Conservation (phyloP, 2,797 vertebrate species). For the Karalla daura region DNA sequence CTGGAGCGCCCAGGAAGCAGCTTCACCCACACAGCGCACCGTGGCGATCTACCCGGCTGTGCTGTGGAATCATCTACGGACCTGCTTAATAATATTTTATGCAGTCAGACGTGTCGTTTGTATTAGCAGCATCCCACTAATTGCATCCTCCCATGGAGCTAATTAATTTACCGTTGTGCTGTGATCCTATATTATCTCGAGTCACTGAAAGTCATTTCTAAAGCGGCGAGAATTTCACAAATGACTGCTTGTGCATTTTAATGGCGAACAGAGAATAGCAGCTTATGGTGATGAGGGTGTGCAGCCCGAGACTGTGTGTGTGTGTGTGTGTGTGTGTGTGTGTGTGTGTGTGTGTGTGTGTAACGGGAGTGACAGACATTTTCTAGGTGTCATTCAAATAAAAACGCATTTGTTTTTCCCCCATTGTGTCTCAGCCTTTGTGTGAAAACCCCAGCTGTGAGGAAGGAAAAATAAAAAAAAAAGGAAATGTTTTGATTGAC, state of each 20-base stretch:
- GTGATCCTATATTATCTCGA: constrained; percentile 53
- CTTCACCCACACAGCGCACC: not conserved
- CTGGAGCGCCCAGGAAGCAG: too few relatives aligned
- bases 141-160: constrained; percentile 63
- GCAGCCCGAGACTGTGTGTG: not conserved
- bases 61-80: constrained; percentile 39
- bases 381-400: constrained; percentile 16
- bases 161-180: constrained; percentile 61
- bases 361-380: constrained; percentile 16
- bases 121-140: constrained; percentile 65
- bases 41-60: constrained; percentile 18
- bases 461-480: constrained; percentile 6
- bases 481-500: not conserved
- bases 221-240: constrained; percentile 51
- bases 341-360: not conserved
- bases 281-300: constrained; percentile 13
- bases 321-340: not conserved
- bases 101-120: constrained; percentile 48
- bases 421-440: too few relatives aligned
- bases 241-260: constrained; percentile 51
- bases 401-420: not conserved
- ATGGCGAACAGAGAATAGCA: constrained; percentile 36
- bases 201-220: constrained; percentile 46
- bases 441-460: constrained; percentile 28
- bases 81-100: constrained; percentile 42